These are phyloP conservation scores for Limonius californicus DNA, from an alignment of 1,140 invertebrate species.

Conservation along the genomic window DNA sequence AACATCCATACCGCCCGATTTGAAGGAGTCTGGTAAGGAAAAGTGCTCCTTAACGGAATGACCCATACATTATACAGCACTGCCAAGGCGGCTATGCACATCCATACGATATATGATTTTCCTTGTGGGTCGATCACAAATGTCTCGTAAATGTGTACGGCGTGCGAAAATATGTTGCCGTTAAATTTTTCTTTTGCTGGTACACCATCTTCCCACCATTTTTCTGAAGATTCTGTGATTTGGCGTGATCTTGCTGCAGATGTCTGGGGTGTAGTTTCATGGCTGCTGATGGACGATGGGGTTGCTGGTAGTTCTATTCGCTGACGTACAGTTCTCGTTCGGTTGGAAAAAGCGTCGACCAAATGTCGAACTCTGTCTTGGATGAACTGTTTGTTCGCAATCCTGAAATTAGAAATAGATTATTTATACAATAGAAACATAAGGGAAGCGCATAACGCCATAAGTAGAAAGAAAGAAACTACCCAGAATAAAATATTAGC, in stretches of 20 bases:
- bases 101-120: constrained; percentile 74
- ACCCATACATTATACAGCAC: constrained; percentile 88
- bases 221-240: neutral
- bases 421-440: constrained; percentile 10
- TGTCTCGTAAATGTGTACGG: constrained; percentile 21
- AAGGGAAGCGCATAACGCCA: no score
- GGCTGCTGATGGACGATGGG: constrained; percentile 54
- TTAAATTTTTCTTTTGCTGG: neutral
- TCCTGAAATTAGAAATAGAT: no score
- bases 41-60: constrained; percentile 78
- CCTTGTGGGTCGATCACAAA: constrained; percentile 55
- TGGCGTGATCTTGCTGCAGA: neutral
- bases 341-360: constrained; percentile 56
- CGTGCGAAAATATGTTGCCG: neutral
- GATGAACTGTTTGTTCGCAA: constrained; percentile 45
- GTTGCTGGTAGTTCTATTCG: constrained; percentile 59
- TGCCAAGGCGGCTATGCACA: constrained; percentile 71
- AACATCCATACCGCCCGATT: constrained; percentile 72
- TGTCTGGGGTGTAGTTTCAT: constrained; percentile 22
- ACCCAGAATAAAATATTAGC: no score
- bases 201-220: neutral
- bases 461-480: no score
- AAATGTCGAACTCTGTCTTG: constrained; percentile 55
- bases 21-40: constrained; percentile 73
- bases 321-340: constrained; percentile 54